Base-by-base conservation (phyloP, 2,888 invertebrate genomes). In the Drosophila mercatorum region DNA sequence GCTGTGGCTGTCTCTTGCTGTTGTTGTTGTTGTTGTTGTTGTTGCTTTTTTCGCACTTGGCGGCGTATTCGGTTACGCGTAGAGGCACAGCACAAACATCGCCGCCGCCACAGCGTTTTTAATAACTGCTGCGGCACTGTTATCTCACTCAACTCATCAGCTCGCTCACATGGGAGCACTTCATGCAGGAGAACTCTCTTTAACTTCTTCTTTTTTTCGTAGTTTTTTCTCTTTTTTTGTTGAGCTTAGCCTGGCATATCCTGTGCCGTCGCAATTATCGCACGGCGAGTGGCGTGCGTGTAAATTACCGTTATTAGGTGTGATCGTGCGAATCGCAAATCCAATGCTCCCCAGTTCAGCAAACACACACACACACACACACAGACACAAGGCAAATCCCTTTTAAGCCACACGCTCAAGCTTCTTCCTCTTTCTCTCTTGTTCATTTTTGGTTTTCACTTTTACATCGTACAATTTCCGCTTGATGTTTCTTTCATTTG, bases 241-340 rank as follows among this genome's bases (percentile, higher is more conserved):
- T 26, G 2, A 53, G 38, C 36, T 40, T 31, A 17, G 41, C 40
- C 40, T 28, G 67, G 68, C 68, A 66, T 80, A 78, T 80, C 78
- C 78, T 80, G 80, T 83, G 78, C 61, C 62, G 64, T 69, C 73
- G 86, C 90, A 91, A 91, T 91, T 91, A 91, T 87, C 81, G 85
- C 14, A 26, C 79, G 81, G 38, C 80, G 81, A 82, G 88, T 88
- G 81, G 84, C 90, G 86, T 88, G 90, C 89, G 87, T 87, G 88
- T 83, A 92, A 91, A 91, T 91, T 90, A 91, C 91, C 91, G 92
- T 91, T 91, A 91, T 91, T 91, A 91, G 82, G 83, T 90, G 87
- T 83, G 91, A 90, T 89, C 91, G 91, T 90, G 91, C 84, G 82
- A 89, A 87, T 72, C 72, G 57, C 41, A 38, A 64, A 59, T 22